phyloP scores from a whole-genome alignment of 2,888 invertebrate species.

The Ypsolopha sequella region DNA sequence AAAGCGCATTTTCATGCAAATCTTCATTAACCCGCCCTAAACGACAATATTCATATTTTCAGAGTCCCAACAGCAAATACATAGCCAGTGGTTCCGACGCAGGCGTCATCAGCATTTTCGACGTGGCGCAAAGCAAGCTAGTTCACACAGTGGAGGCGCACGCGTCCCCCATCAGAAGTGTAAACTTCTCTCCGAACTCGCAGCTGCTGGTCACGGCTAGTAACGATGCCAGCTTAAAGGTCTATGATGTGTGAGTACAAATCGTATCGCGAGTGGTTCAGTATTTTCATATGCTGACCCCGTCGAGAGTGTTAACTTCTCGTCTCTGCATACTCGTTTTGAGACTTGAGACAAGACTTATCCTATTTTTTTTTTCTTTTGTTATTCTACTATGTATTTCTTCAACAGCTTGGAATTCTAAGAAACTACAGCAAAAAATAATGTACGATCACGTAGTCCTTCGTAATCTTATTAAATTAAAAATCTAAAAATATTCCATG shows the following conservation, averaged over 20 bases:
- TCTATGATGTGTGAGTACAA: slow-evolving; percentile 89
- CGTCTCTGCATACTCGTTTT: no score
- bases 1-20: background rate
- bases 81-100: slow-evolving; percentile 95
- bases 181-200: slow-evolving; percentile 94
- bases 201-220: slow-evolving; percentile 90
- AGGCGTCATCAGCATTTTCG: slow-evolving; percentile 93
- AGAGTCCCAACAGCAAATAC: slow-evolving; percentile 94
- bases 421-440: no score
- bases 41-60: slow-evolving; percentile 16
- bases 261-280: background rate
- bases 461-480: no score
- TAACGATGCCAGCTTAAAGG: slow-evolving; percentile 93
- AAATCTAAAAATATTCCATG: no score
- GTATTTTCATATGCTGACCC: no score
- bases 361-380: no score
- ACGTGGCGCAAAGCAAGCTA: slow-evolving; percentile 86
- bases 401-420: no score
- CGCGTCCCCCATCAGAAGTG: slow-evolving; percentile 88
- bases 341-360: no score
- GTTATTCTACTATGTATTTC: no score
- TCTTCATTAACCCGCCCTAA: background rate
- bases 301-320: no score
- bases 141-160: slow-evolving; percentile 94
- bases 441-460: no score